Base-by-base conservation (phyloP, 2,113 vertebrate species). In the Copsychus sechellarum region DNA sequence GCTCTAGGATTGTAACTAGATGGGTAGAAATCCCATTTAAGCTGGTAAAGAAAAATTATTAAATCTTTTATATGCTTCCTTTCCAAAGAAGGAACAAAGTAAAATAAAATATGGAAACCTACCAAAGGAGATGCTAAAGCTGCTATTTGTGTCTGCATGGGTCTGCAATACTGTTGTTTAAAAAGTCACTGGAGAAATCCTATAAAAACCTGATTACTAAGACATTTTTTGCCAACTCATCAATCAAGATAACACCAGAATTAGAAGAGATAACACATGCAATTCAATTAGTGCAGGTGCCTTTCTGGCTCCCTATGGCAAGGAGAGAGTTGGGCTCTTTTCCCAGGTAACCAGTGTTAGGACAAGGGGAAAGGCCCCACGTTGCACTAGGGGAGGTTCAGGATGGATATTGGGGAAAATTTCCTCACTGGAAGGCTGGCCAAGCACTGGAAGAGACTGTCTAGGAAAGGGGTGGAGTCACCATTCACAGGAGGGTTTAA, bases 391-490 rank as follows among this genome's bases (percentile, higher is more conserved):
- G 36, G 17, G 26, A 31, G 31, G 14, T 43, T 86, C 26, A 43
- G 24, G 48, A 20, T 40, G 65, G 56, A 34, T 34, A 21, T 34
- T 11, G 34, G 11, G 21, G 25, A 25, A 47, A 25, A 40, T 31
- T 47, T 34, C n/a, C 29, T 71, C 23, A 11, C 57, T 56, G 57
- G 18, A 40, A 34, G 42, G 14, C 29, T 48, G 40, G 11, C 12
- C 42, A 54, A 62, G 23, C 54, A 28, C 8, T 69, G 64, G 38
- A n/a, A 47, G 38, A 61, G 19, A 23, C 47, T 47, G 12, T 45
- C 28, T 23, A 53, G 38, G 47, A 22, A 45, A 20, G 10, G 11
- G 28, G 4, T n/a, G 29, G n/a, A 31, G 7, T 48, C 0, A 0
- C 48, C n/a, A 56, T 18, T 40, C 40, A 38, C 5, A 1, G 65